Conservation (phyloP, 2,797 vertebrate species). For the Leucoraja ocellata region DNA sequence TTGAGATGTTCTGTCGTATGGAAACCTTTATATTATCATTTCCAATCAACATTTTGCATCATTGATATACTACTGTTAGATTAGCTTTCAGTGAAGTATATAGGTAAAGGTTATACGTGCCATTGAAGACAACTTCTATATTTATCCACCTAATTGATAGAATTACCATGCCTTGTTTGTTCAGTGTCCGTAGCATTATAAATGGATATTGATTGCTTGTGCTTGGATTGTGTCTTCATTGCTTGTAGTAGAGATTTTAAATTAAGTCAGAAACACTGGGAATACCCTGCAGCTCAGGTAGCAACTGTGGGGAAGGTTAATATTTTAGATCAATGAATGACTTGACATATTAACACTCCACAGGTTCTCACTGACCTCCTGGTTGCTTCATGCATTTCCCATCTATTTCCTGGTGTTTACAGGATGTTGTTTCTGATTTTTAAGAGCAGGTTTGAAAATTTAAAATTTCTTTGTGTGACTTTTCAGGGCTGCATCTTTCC, state of each 20-base stretch:
- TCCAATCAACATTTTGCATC: background rate
- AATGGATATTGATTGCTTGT: background rate
- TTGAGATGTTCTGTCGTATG: background rate
- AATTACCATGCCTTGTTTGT: background rate
- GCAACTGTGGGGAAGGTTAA: too few relatives aligned
- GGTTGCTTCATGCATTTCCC: too few relatives aligned
- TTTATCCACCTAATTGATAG: background rate
- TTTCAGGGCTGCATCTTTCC: background rate
- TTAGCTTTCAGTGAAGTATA: background rate
- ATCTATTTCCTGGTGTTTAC: too few relatives aligned
- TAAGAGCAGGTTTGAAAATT: too few relatives aligned
- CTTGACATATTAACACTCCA: too few relatives aligned
- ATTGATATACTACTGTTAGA: background rate
- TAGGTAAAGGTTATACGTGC: background rate
- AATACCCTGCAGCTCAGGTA: too few relatives aligned
- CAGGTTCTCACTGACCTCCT: too few relatives aligned
- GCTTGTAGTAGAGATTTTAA: background rate
- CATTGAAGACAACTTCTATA: too few relatives aligned
- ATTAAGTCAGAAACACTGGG: too few relatives aligned
- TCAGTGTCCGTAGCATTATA: background rate
- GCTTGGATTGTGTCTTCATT: background rate
- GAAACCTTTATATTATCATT: background rate
- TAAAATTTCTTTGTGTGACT: too few relatives aligned
- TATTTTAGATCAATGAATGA: too few relatives aligned
- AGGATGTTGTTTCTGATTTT: too few relatives aligned